These are phyloP conservation scores for Rhagologus leucostigma DNA, from an alignment of 2,113 vertebrate genomes.

Conservation along the genomic window DNA sequence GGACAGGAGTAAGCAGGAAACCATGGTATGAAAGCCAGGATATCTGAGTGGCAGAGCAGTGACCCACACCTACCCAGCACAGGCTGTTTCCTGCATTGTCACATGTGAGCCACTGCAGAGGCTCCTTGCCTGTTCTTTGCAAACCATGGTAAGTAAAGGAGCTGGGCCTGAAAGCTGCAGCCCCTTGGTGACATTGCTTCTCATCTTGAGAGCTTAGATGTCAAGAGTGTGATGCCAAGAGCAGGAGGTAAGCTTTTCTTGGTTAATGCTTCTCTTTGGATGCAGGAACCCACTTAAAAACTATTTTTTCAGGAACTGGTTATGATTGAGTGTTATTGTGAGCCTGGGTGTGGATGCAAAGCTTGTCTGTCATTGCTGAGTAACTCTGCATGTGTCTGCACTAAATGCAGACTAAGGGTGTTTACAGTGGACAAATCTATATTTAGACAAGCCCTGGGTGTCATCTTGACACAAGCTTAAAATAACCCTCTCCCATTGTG, in stretches of 20 bases:
- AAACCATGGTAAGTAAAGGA: not conserved
- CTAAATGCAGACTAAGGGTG: conserved; percentile 22
- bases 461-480: conserved; percentile 22
- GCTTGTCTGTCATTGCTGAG: not conserved
- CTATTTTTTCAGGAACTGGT: not conserved
- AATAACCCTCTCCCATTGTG: not conserved
- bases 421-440: conserved; percentile 35
- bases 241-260: not conserved
- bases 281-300: not conserved
- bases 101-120: not conserved
- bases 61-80: not conserved
- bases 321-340: not conserved
- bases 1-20: not conserved
- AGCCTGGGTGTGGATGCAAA: not conserved
- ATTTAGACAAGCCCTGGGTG: conserved; percentile 1
- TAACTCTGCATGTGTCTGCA: not conserved
- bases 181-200: not conserved
- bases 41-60: not conserved
- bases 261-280: not conserved
- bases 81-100: not conserved
- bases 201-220: not conserved
- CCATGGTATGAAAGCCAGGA: not conserved
- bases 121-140: not conserved
- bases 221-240: not conserved
- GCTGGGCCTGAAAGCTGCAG: not conserved